Base-by-base conservation (phyloP, 2,113 vertebrate genomes). In the Noctilio leporinus region DNA sequence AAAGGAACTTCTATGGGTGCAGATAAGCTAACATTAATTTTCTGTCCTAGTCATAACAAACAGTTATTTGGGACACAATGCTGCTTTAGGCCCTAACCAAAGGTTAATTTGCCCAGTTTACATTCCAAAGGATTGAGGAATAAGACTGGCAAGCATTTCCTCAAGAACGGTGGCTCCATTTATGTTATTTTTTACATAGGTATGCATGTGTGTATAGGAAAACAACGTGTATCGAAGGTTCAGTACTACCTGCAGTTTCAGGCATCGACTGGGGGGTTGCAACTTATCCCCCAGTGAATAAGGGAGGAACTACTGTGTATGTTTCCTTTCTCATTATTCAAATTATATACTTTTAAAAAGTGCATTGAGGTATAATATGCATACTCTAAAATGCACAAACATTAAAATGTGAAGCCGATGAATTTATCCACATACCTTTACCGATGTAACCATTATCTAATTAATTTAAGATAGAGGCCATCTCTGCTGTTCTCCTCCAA, bases 261-360 rank as follows among this genome's bases (percentile, higher is more conserved):
- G n/a, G 49, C 33, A 35, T 26, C 19, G 49, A 15, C n/a, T 55
- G 33, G 47, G 47, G 33, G 12, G 15, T n/a, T 9, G 19, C n/a
- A 55, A 7, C 0, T 0, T 26, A 9, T 49, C 20, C n/a, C n/a
- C 22, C 24, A 4, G 12, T 10, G 17, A 49, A 38, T 15, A 55
- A 78, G 49, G 49, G 7, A 78, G n/a, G n/a, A 12, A 55, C 49
- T 26, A 30, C 8, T 55, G 6, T 57, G 19, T 67, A 43, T 78
- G 67, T 53, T 51, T 59, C 9, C 57, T 87, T 65, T 73, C 57
- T 92, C 20, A 9, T 67, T 57, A 55, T 85, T 87, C 49, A 62
- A 33, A 55, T 30, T 65, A 55, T n/a, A 53, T 20, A n/a, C 24
- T 53, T 86, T 86, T 35, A 5, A 12, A 35, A 38, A 86, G 43